phyloP scores from a whole-genome alignment of 1,140 invertebrate species.

The Eurosta solidaginis region DNA sequence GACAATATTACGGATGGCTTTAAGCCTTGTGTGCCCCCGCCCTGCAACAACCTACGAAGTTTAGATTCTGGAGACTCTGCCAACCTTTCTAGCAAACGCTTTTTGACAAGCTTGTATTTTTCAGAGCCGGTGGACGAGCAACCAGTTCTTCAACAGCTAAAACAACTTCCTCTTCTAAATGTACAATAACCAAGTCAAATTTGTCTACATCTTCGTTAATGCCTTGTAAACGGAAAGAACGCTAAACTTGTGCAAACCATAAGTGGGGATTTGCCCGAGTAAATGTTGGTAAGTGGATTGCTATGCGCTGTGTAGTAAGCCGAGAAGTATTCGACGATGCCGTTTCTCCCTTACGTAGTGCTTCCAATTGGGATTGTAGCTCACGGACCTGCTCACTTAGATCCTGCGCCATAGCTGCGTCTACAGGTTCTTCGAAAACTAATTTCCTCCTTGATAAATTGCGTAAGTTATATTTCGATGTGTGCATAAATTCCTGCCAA shows the following conservation, averaged over 20 bases:
- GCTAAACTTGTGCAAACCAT: slow-evolving; percentile 35
- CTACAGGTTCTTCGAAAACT: too few species aligned
- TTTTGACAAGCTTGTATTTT: too few species aligned
- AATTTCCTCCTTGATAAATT: too few species aligned
- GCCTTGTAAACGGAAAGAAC: slow-evolving; percentile 13
- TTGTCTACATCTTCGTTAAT: slow-evolving; percentile 16
- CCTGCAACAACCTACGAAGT: slow-evolving; percentile 26
- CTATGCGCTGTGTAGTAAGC: neutral
- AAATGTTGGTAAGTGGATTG: neutral
- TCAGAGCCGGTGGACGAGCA: neutral
- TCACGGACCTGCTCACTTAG: too few species aligned
- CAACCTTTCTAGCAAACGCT: slow-evolving; percentile 27
- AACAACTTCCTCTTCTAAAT: slow-evolving; percentile 30
- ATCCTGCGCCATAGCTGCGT: too few species aligned
- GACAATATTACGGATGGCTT: slow-evolving; percentile 12
- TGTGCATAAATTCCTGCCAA: too few species aligned
- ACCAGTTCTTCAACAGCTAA: slow-evolving; percentile 28
- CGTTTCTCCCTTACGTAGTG: too few species aligned
- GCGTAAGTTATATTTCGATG: too few species aligned
- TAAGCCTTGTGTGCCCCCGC: neutral
- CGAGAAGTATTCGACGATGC: too few species aligned
- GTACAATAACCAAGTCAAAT: neutral
- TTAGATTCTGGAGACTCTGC: slow-evolving; percentile 28
- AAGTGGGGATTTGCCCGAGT: too few species aligned
- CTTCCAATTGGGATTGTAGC: too few species aligned